These are phyloP conservation scores for Steinernema scapterisci DNA, from an alignment of 2,888 invertebrate species.

Conservation along the genomic window DNA sequence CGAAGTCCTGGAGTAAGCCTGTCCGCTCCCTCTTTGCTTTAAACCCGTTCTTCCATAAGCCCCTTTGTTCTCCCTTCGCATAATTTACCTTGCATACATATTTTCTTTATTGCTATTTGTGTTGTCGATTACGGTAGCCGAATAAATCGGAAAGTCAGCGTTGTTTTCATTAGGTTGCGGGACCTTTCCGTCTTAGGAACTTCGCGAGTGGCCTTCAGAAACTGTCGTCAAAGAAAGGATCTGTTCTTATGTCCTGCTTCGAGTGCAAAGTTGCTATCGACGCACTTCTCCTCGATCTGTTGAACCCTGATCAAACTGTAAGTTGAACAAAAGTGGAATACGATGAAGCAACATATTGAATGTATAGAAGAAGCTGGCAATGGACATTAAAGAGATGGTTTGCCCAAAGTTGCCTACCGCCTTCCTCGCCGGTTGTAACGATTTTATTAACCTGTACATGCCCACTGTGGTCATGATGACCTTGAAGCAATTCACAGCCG, in stretches of 20 bases:
- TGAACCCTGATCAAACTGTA: conserved; percentile 43
- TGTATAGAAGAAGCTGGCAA: conserved; percentile 38
- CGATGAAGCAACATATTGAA: neutral
- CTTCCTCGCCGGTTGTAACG: conserved; percentile 52
- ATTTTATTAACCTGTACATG: conserved; percentile 57
- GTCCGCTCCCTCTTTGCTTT: conserved; percentile 29
- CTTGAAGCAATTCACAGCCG: conserved; percentile 47
- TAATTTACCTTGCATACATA: conserved; percentile 9
- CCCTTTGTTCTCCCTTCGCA: conserved; percentile 14
- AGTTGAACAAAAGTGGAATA: neutral
- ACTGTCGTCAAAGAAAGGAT: conserved; percentile 34
- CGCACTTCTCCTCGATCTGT: conserved; percentile 36
- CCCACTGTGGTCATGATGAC: conserved; percentile 61
- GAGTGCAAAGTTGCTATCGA: conserved; percentile 50
- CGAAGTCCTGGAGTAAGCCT: conserved; percentile 36
- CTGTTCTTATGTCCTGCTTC: conserved; percentile 47
- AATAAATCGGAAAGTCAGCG: conserved; percentile 13
- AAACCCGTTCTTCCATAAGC: neutral
- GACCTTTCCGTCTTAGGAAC: neutral
- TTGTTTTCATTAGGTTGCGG: neutral
- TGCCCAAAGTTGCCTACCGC: conserved; percentile 52
- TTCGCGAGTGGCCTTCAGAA: neutral
- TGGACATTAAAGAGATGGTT: conserved; percentile 48
- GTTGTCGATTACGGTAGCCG: conserved; percentile 27
- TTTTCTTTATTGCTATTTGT: conserved; percentile 14